Conservation (phyloP, 2,888 invertebrate species). For the Temnothorax rugatulus region DNA sequence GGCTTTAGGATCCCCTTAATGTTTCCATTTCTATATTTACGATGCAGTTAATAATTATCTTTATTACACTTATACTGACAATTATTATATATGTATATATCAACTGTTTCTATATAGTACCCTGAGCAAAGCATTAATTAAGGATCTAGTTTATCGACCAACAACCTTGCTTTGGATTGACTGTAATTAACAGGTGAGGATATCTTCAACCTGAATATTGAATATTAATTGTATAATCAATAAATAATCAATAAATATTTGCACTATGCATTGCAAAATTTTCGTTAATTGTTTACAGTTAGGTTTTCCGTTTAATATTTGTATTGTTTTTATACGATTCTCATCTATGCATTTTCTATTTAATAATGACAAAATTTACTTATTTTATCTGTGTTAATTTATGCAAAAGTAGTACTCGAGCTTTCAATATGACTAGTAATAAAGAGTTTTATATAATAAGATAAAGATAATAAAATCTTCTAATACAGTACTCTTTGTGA, state of each 20-base stretch:
- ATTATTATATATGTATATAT: neutral
- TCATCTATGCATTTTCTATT: neutral
- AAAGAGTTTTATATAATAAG: neutral
- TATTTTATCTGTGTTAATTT: neutral
- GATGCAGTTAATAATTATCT: neutral
- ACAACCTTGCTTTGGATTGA: slow-evolving; percentile 54
- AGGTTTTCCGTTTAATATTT: neutral
- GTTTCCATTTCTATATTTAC: slow-evolving; percentile 3
- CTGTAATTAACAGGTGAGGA: slow-evolving; percentile 62
- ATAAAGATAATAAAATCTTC: neutral
- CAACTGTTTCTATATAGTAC: too few species aligned
- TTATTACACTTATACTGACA: slow-evolving; percentile 6
- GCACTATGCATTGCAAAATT: neutral
- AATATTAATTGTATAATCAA: neutral
- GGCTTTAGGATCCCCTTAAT: too few species aligned
- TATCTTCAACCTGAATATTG: neutral
- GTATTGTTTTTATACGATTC: neutral
- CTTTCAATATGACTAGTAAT: neutral
- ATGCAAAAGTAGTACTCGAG: neutral
- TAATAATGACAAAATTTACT: neutral
- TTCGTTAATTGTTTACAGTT: neutral
- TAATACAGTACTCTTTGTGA: neutral
- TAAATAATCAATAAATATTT: neutral
- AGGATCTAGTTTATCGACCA: slow-evolving; percentile 64
- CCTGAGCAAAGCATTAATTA: neutral